Base-by-base conservation (phyloP, 2,888 invertebrate genomes). In the Pelosia muscerda region DNA sequence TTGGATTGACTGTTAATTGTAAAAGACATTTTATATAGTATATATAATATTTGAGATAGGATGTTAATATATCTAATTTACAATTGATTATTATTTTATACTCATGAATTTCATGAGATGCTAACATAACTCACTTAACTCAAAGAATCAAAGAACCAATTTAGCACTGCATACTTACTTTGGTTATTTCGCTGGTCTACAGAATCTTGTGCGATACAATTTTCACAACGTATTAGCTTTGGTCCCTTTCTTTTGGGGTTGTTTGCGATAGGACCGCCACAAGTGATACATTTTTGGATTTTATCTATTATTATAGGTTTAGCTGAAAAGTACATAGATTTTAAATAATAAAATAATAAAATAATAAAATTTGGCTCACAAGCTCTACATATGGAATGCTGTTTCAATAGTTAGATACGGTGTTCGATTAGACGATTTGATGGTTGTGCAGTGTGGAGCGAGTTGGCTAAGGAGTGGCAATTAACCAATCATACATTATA, bases 181-280 rank as follows among this genome's bases (percentile, higher is more conserved):
- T 92, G 92, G 82, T 86, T 93, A 84, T 86, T 90, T 81, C 93
- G 88, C 73, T 93, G 90, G 59, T 94, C 94, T 38, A 93, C 91
- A 73, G 95, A 94, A 78, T 96, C 96, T 78, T 95, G 95, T 70
- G 95, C 96, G 78, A 96, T 95, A 79, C 96, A 96, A 69, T 92
- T 95, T 77, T 96, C 96, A 81, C 96, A 96, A 71, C 96, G 92
- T 76, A 95, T 95, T 54, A 96, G 90, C 79, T 96, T 96, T 0
- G 96, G 95, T 2, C 96, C 96, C 88, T 96, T 96, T 76, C 96
- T 93, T 84, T 96, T 96, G 26, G 96, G 95, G 78, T 96, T 95
- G 62, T 86, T 95, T 34, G 95, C 77, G 68, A 96, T 95, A 60
- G 93, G 89, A 72, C 92, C 95, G 66, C 96, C 96, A 79, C 96